Conservation (phyloP, 2,888 invertebrate genomes). For the Meganola albula region DNA sequence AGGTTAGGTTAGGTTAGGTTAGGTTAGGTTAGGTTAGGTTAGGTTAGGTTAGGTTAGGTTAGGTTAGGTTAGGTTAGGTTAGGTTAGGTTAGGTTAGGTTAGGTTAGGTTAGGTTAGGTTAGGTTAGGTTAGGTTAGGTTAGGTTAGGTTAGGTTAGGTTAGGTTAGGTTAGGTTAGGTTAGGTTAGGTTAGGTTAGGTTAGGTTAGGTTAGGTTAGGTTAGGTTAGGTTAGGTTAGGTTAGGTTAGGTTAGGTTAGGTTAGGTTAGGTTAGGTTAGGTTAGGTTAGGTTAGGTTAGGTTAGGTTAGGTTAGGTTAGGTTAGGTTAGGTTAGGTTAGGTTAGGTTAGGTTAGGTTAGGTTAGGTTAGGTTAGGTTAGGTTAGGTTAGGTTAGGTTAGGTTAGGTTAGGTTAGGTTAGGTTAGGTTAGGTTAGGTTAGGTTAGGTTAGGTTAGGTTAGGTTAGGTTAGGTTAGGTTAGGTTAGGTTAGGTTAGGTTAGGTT, state of each 20-base stretch:
- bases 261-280: conserved; percentile 19
- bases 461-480: conserved; percentile 22
- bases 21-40: conserved; percentile 6
- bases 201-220: conserved; percentile 23
- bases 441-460: conserved; percentile 13
- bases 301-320: conserved; percentile 20
- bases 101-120: conserved; percentile 24
- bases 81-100: conserved; percentile 23
- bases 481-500: conserved; percentile 18
- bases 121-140: conserved; percentile 18
- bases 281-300: conserved; percentile 6
- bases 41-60: conserved; percentile 10
- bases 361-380: conserved; percentile 24
- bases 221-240: conserved; percentile 18
- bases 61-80: conserved; percentile 18
- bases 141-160: conserved; percentile 8
- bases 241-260: conserved; percentile 17
- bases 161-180: conserved; percentile 7
- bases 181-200: conserved; percentile 16
- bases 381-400: conserved; percentile 21
- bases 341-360: conserved; percentile 24
- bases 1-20: conserved; percentile 17
- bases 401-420: conserved; percentile 9
- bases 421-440: conserved; percentile 7
- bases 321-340: conserved; percentile 19